Percentiles rank a stretch among this genome's conserved stretches.
These are phyloP conservation scores for Pharmacophagus antenor DNA, from an alignment of 2,888 invertebrate genomes.

Conservation along the genomic window DNA sequence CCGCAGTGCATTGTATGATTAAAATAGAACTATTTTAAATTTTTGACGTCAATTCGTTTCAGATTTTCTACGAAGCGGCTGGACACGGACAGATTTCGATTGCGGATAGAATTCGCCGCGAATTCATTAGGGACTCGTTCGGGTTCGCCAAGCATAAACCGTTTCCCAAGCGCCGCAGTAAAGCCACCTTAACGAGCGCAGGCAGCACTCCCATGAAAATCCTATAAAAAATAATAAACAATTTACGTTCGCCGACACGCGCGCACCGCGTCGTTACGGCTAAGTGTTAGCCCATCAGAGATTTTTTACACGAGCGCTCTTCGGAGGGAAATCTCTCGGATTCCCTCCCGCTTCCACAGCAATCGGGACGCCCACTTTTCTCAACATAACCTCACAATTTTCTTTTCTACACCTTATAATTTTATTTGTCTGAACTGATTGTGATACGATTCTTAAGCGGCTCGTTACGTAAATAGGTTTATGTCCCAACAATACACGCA, in stretches of 20 bases:
- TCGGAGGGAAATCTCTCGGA: constrained; percentile 38
- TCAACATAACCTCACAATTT: constrained; percentile 26
- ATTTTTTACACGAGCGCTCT: constrained; percentile 44
- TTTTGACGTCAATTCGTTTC: no score
- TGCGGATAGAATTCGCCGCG: no score
- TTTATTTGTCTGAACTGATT: constrained; percentile 15
- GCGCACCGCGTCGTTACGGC: constrained; percentile 58
- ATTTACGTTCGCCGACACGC: constrained; percentile 77
- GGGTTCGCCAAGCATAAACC: constrained; percentile 10
- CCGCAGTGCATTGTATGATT: no score
- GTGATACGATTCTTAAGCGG: not conserved
- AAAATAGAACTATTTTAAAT: no score
- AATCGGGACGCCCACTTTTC: constrained; percentile 32
- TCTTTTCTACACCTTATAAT: constrained; percentile 17
- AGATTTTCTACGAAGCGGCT: no score
- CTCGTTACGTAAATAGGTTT: not conserved
- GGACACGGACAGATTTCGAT: no score
- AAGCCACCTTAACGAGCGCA: constrained; percentile 48
- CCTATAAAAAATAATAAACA: constrained; percentile 79
- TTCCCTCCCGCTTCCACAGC: constrained; percentile 27
- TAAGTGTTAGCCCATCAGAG: constrained; percentile 49
- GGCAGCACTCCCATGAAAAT: constrained; percentile 59
- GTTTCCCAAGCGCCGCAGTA: constrained; percentile 11
- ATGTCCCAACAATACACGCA: not conserved
- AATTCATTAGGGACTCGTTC: constrained; percentile 20